phyloP scores from a whole-genome alignment of 2,113 vertebrate genomes.

The pig (Sus scrofa) region T2T-Sscrofa CM000812.6:223757001-223757500 shows the following conservation, averaged over 20 bases:
- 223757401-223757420: background rate
- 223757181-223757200: background rate
- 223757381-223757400: background rate
- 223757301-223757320: background rate
- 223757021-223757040: background rate
- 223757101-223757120: background rate
- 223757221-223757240: conserved; percentile 23
- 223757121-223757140: background rate
- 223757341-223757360: background rate
- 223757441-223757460: background rate
- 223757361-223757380: background rate
- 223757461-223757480: background rate
- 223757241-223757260: background rate
- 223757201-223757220: background rate
- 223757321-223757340: background rate
- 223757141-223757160: background rate
- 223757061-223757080: background rate
- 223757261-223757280: background rate
- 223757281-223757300: background rate
- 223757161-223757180: background rate
- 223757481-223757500: background rate
- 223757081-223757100: background rate
- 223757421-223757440: background rate
- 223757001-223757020: background rate
- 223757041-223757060: background rate